Base-by-base conservation (phyloP, 2,113 vertebrate species). In the Apaloderma vittatum region DNA sequence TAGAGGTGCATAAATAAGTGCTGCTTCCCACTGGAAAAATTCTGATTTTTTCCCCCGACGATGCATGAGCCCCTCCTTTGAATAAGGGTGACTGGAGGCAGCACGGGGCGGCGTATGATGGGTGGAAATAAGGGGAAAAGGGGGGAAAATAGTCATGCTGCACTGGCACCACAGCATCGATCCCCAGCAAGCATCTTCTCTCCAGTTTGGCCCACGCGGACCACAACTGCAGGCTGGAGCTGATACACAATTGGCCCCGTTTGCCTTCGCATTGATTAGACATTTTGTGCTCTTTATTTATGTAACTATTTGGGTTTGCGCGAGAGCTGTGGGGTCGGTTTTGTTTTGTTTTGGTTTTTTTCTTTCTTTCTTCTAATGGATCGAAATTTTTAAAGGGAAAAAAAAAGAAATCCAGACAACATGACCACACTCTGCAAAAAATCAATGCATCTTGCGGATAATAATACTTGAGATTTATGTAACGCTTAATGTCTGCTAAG, bases 401-500 rank as follows among this genome's bases (percentile, higher is more conserved):
- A 65, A 93, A 88, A 84, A 90, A 76, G 75, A 67, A 86, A 94
- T 77, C 72, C 62, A 96, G 94, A 84, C 83, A 78, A 85, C 19
- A 48, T 7, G 61, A 91, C 92, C 96, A 52, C 94, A 58, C 57
- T 88, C 59, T 91, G 80, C 86, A 40, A 40, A 40, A 85, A 87
- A 97, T 96, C 92, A 81, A 94, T 93, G 91, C 57, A 77, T 46
- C 76, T 91, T 13, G 80, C n/a, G 68, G 79, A 58, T 75, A 67
- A 83, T 58, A 90, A 71, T 36, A 49, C 83, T 88, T 3, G 11
- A 68, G 91, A 97, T 96, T 97, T 95, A 95, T 94, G 86, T 74
- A 97, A 94, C 18, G 1, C 77, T 95, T 97, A 93, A 97, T 95
- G 94, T 67, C 86, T 78, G 63, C 88, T 84, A 90, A 97, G 95